These are phyloP conservation scores for Lycophotia porphyrea DNA, from an alignment of 2,888 invertebrate species.

Conservation along the genomic window DNA sequence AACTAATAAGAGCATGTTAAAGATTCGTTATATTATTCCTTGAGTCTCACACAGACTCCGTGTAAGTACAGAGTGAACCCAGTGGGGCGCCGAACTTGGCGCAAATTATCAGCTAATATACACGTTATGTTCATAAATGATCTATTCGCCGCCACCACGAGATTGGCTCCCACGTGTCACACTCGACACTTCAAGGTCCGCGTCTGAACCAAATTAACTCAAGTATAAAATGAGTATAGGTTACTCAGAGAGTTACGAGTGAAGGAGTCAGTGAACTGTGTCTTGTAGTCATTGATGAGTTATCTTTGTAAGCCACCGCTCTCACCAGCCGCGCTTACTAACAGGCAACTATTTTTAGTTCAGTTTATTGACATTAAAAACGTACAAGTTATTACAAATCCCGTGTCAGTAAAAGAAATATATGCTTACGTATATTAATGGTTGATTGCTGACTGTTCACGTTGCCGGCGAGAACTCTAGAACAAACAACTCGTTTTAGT, in stretches of 20 bases:
- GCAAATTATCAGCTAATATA: constrained; percentile 40
- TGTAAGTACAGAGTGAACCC: constrained; percentile 11
- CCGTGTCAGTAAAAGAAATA: background rate
- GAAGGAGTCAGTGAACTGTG: constrained; percentile 16
- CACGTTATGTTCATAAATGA: constrained; percentile 37
- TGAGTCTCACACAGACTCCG: background rate
- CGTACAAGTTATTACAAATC: background rate
- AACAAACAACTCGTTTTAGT: background rate
- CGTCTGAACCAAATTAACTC: constrained; percentile 27
- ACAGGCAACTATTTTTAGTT: background rate
- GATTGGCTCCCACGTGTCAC: constrained; percentile 30
- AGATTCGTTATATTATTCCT: constrained; percentile 20
- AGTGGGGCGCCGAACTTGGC: constrained; percentile 2
- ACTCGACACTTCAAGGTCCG: constrained; percentile 22
- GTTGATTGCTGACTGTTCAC: background rate
- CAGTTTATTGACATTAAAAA: background rate
- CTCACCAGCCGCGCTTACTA: background rate
- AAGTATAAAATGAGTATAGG: constrained; percentile 5
- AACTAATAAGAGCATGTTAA: constrained; percentile 17
- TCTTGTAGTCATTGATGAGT: background rate
- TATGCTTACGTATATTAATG: background rate
- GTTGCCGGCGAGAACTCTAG: background rate
- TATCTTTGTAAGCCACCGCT: background rate
- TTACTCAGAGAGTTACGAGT: background rate
- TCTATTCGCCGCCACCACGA: constrained; percentile 25